These are phyloP conservation scores for Cylloceria caligata DNA, from an alignment of 2,888 invertebrate species.

Conservation along the genomic window DNA sequence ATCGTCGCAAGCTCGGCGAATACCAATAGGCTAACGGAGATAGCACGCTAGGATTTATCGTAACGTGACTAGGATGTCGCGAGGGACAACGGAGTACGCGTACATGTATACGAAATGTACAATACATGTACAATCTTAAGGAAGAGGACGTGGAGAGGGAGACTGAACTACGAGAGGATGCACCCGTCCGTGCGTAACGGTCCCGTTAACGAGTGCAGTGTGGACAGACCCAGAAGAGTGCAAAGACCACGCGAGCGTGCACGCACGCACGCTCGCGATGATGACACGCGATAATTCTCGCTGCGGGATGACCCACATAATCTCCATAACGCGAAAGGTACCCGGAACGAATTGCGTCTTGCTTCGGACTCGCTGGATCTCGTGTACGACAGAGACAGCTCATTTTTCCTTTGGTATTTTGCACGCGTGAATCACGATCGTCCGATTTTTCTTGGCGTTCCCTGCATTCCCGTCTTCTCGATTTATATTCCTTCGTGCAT, in stretches of 20 bases:
- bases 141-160: conserved; percentile 10
- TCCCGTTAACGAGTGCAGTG: conserved; percentile 69
- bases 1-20: conserved; percentile 3
- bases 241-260: conserved; percentile 56
- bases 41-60: conserved; percentile 43
- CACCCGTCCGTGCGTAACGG: conserved; percentile 60
- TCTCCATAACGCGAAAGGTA: conserved; percentile 15
- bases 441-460: conserved; percentile 11
- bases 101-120: too few relatives aligned
- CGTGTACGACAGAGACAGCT: conserved; percentile 14
- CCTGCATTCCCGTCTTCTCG: conserved; percentile 10
- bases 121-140: neutral
- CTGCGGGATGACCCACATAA: conserved; percentile 57
- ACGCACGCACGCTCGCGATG: conserved; percentile 46
- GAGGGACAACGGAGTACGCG: conserved; percentile 56
- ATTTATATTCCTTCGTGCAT: neutral
- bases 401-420: conserved; percentile 27
- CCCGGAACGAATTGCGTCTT: conserved; percentile 22
- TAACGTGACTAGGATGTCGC: conserved; percentile 34
- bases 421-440: conserved; percentile 10
- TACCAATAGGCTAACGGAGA: conserved; percentile 15
- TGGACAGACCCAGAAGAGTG: conserved; percentile 44
- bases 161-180: conserved; percentile 38
- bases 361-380: neutral
- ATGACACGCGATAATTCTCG: conserved; percentile 68